phyloP scores from a whole-genome alignment of 2,888 invertebrate species.

The Autographa pulchrina region DNA sequence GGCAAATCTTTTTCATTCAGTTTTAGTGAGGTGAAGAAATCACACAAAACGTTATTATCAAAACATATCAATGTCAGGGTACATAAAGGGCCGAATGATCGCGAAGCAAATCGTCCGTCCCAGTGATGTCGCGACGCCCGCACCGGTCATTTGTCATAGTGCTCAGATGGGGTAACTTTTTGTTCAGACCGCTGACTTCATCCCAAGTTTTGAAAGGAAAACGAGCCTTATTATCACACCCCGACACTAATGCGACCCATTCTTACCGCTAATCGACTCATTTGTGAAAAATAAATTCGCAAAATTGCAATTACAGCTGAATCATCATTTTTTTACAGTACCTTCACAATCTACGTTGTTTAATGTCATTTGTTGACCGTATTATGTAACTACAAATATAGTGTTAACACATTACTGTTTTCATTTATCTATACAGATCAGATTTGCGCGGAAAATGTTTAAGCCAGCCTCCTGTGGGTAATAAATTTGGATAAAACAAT shows the following conservation, averaged over 20 bases:
- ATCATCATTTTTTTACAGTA: conserved; percentile 45
- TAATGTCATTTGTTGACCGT: conserved; percentile 20
- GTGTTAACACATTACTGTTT: conserved; percentile 37
- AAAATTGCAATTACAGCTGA: conserved; percentile 53
- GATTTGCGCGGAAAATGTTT: conserved; percentile 77
- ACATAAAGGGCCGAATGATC: conserved; percentile 75
- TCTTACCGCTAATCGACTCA: conserved; percentile 72
- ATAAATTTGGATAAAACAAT: conserved; percentile 87
- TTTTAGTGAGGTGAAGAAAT: conserved; percentile 33
- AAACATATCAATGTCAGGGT: conserved; percentile 66
- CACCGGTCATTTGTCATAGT: conserved; percentile 84
- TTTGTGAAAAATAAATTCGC: conserved; percentile 71
- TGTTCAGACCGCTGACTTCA: conserved; percentile 83
- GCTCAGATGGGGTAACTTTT: conserved; percentile 86
- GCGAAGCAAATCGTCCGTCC: conserved; percentile 82
- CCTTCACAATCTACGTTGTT: conserved; percentile 17
- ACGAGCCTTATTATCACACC: conserved; percentile 77
- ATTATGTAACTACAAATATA: conserved; percentile 34
- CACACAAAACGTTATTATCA: conserved; percentile 64
- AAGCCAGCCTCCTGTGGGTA: conserved; percentile 77
- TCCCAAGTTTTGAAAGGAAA: conserved; percentile 83
- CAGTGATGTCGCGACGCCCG: conserved; percentile 74
- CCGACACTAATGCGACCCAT: conserved; percentile 76
- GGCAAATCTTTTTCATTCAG: conserved; percentile 14
- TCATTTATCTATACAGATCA: conserved; percentile 69